phyloP scores from a whole-genome alignment of 2,888 invertebrate genomes.

The Andrena flavipes region DNA sequence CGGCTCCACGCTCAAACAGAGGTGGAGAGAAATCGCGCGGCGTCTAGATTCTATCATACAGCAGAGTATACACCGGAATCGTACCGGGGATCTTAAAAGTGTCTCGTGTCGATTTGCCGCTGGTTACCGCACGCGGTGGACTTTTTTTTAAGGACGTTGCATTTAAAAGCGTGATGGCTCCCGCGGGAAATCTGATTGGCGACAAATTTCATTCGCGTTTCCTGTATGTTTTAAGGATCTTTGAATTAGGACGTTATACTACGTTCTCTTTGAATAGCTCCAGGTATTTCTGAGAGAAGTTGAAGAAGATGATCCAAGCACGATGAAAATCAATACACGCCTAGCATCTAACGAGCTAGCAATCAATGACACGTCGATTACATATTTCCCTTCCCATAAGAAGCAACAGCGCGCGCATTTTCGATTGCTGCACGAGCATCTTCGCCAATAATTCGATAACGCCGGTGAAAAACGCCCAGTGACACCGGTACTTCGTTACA shows the following conservation, averaged over 20 bases:
- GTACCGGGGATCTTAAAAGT: slow-evolving; percentile 33
- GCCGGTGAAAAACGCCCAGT: slow-evolving; percentile 42
- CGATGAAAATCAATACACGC: background rate
- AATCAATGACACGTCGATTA: slow-evolving; percentile 15
- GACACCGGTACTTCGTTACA: slow-evolving; percentile 64
- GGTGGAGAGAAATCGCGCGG: slow-evolving; percentile 42
- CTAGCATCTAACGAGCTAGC: slow-evolving; percentile 1
- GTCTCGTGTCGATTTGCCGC: slow-evolving; percentile 19
- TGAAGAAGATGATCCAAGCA: too few species aligned
- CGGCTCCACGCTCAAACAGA: slow-evolving; percentile 36
- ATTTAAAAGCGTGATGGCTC: background rate
- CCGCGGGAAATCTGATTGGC: background rate
- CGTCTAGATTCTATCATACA: slow-evolving; percentile 60
- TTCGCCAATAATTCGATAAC: slow-evolving; percentile 58
- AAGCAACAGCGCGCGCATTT: background rate
- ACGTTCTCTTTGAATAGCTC: too few species aligned
- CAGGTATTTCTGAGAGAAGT: too few species aligned
- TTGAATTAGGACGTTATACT: too few species aligned
- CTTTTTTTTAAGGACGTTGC: background rate
- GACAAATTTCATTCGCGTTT: too few species aligned
- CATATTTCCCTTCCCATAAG: background rate
- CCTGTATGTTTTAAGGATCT: too few species aligned
- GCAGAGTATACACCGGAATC: slow-evolving; percentile 50
- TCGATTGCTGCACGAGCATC: slow-evolving; percentile 27
- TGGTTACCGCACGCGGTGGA: background rate